A percentile compares a stretch with the other conserved stretches of the same genome.
Evolutionary conservation across 2,888 invertebrate genomes (phyloP).

Genomic region (Meiosimyza decipiens): DNA sequence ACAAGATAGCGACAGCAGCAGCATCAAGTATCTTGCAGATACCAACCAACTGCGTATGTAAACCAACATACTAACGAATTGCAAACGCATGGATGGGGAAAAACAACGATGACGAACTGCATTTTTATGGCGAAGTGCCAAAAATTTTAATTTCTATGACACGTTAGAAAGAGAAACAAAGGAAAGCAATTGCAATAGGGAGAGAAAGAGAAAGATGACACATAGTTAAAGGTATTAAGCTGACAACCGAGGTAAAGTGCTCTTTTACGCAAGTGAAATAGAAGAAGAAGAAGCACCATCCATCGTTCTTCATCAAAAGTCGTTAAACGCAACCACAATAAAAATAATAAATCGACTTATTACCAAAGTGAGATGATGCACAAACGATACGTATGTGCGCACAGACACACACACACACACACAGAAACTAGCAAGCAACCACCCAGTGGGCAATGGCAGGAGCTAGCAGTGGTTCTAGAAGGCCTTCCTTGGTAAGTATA

Average conservation of each 20-base stretch:
- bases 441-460: too few relatives aligned
- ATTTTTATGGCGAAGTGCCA: conserved; percentile 9
- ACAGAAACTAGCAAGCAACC: neutral
- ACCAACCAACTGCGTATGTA: neutral
- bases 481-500: too few relatives aligned
- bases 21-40: conserved; percentile 10
- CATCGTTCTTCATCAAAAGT: conserved; percentile 45
- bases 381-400: conserved; percentile 34
- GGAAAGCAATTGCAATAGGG: too few relatives aligned
- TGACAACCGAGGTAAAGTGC: neutral
- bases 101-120: conserved; percentile 10
- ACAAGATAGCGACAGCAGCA: neutral
- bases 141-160: conserved; percentile 17
- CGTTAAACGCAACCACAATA: conserved; percentile 52
- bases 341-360: conserved; percentile 51
- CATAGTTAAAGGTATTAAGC: conserved; percentile 1
- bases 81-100: neutral
- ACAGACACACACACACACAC: conserved; percentile 21
- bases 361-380: conserved; percentile 41
- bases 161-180: too few relatives aligned
- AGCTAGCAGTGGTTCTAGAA: too few relatives aligned
- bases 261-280: neutral
- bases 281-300: too few relatives aligned
- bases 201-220: neutral
- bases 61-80: neutral